A percentile compares a stretch with the other conserved stretches of the same genome.
These are phyloP conservation scores for Centropus bengalensis DNA, from an alignment of 2,113 vertebrate genomes.

Conservation along the genomic window DNA sequence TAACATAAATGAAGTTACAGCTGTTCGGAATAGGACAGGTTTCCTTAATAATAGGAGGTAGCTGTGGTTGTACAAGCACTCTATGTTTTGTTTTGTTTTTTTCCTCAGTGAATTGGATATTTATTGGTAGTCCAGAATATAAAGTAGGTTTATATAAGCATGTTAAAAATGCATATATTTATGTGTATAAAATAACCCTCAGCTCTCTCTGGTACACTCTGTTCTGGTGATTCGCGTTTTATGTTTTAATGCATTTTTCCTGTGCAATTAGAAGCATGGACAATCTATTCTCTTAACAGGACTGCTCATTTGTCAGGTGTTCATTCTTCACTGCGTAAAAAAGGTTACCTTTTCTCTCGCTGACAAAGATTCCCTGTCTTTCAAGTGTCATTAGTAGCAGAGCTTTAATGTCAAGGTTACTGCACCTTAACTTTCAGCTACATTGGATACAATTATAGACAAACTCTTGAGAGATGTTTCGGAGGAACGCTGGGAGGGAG, in stretches of 20 bases:
- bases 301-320: constrained; percentile 45
- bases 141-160: background rate
- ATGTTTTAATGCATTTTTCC: constrained; percentile 16
- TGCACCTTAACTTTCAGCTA: constrained; percentile 62
- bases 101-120: background rate
- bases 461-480: constrained; percentile 62
- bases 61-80: background rate
- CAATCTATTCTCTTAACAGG: constrained; percentile 4
- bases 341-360: constrained; percentile 32
- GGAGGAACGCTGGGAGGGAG: constrained; percentile 62
- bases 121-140: background rate
- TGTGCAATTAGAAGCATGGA: constrained; percentile 19
- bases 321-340: constrained; percentile 31
- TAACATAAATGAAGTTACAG: background rate
- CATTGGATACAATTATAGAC: constrained; percentile 56
- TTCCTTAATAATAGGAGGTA: background rate
- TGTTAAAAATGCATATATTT: background rate
- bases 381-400: constrained; percentile 66
- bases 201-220: background rate
- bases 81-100: background rate
- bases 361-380: constrained; percentile 27
- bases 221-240: background rate
- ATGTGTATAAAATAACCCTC: background rate
- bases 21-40: background rate
- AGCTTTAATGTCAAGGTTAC: constrained; percentile 64